Base-by-base conservation (phyloP, 2,888 invertebrate genomes). In the Hedychridium roseum region DNA sequence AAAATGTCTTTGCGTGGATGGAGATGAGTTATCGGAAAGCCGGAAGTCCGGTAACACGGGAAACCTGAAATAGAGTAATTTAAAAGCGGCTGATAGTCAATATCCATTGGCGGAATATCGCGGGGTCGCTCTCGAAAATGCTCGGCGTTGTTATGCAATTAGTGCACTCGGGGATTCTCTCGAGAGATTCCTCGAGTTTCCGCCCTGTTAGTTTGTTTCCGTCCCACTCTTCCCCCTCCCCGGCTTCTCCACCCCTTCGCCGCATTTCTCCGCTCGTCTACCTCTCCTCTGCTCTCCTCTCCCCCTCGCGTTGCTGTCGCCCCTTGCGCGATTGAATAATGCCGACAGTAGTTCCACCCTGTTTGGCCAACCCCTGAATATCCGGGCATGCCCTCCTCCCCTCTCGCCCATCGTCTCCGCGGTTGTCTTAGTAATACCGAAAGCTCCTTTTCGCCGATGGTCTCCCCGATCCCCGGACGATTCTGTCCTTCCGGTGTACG, bases 81-180 rank as follows among this genome's bases (percentile, higher is more conserved):
- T n/a, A n/a, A n/a, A n/a, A n/a, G n/a, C n/a, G n/a, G n/a, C n/a
- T n/a, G n/a, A n/a, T n/a, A n/a, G n/a, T n/a, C n/a, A n/a, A n/a
- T n/a, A n/a, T n/a, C n/a, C n/a, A n/a, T n/a, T n/a, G n/a, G n/a
- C n/a, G n/a, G n/a, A n/a, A n/a, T n/a, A n/a, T n/a, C n/a, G n/a
- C n/a, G n/a, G n/a, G n/a, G n/a, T n/a, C n/a, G n/a, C n/a, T n/a
- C n/a, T n/a, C n/a, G n/a, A n/a, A n/a, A n/a, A n/a, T n/a, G 36
- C 40, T 32, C 36, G 37, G 42, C 60, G 57, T 59, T 62, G 64
- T 66, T 64, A 70, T 60, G 66, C 66, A 68, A 72, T 72, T 71
- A 71, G 68, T 60, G 54, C 59, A 61, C 60, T 65, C 51, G 39
- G 50, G 48, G 50, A 61, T 59, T 60, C 52, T 50, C 60, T 60